Evolutionary conservation across 1,140 invertebrate species (phyloP).

Genomic region (Manduca sexta): DNA sequence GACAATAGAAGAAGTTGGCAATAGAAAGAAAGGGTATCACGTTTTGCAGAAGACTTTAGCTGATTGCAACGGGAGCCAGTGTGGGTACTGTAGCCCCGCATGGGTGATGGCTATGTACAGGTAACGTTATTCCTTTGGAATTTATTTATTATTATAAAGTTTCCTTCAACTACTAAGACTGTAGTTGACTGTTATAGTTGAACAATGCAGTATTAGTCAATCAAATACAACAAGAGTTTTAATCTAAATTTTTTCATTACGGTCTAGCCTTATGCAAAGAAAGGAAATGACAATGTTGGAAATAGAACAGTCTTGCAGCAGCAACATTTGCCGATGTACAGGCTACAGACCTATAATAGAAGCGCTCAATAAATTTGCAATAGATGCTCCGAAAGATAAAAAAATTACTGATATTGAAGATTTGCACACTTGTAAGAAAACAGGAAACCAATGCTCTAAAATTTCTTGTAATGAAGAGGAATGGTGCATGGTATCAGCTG

Average conservation of each 20-base stretch:
- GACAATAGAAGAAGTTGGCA: conserved; percentile 86
- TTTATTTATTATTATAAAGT: neutral
- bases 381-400: conserved; percentile 20
- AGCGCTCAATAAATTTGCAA: conserved; percentile 80
- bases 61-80: conserved; percentile 84
- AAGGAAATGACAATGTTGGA: conserved; percentile 75
- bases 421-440: conserved; percentile 34
- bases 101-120: conserved; percentile 92
- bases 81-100: conserved; percentile 87
- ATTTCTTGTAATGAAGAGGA: conserved; percentile 34
- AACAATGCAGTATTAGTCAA: neutral
- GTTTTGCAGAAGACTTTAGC: conserved; percentile 80
- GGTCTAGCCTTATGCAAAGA: conserved; percentile 24
- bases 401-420: conserved; percentile 54
- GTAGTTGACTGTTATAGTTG: too few relatives aligned
- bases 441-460: conserved; percentile 39
- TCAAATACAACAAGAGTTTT: neutral
- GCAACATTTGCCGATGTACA: conserved; percentile 88
- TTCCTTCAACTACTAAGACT: too few relatives aligned
- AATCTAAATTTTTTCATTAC: conserved; percentile 1
- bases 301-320: conserved; percentile 80
- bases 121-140: conserved; percentile 12
- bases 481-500: conserved; percentile 37
- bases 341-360: conserved; percentile 87
- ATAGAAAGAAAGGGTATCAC: conserved; percentile 80